Conservation (phyloP, 2,113 vertebrate species). For the Hyperopisus bebe region DNA sequence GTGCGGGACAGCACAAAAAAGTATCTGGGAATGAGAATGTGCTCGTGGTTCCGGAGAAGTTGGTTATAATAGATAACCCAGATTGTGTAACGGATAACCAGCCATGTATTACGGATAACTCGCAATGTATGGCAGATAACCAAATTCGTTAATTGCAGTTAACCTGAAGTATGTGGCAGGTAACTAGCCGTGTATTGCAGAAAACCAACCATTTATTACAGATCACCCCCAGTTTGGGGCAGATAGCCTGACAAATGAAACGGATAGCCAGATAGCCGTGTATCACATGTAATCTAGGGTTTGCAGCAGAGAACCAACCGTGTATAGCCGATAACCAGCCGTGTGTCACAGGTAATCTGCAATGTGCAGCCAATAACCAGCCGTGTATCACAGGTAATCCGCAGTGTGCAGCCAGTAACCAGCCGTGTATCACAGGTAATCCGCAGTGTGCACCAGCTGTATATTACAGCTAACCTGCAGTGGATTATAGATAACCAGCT, state of each 20-base stretch:
- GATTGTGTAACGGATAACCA: neutral
- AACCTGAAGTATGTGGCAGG: neutral
- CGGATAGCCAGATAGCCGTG: neutral
- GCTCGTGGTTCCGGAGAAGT: neutral
- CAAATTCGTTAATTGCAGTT: neutral
- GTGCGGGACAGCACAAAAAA: neutral
- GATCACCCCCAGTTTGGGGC: neutral
- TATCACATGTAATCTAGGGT: too few relatives aligned
- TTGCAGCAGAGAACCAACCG: neutral
- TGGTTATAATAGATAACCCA: neutral
- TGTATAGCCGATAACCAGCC: too few relatives aligned
- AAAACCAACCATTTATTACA: neutral
- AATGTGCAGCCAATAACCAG: neutral
- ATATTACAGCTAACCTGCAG: neutral
- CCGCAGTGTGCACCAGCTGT: neutral
- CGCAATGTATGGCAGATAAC: neutral
- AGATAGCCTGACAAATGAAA: neutral
- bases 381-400: neutral
- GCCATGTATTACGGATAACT: neutral
- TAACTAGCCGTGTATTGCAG: neutral
- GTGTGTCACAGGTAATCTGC: too few relatives aligned
- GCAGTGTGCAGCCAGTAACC: neutral
- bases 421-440: neutral
- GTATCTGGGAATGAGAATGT: neutral
- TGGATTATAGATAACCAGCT: neutral